phyloP scores from a whole-genome alignment of 1,140 invertebrate genomes.

The Microplitis demolitor region DNA sequence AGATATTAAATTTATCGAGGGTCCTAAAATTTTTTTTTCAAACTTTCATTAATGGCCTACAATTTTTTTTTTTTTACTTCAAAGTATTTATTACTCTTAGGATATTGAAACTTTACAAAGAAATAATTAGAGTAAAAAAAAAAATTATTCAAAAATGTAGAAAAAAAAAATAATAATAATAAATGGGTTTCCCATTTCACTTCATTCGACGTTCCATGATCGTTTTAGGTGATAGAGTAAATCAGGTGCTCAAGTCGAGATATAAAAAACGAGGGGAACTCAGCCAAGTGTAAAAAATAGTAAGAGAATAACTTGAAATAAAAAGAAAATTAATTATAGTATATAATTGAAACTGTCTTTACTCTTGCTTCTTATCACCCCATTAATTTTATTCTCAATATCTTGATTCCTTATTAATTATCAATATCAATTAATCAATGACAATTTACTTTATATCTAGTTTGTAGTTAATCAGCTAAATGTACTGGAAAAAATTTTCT shows the following conservation, averaged over 20 bases:
- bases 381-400: neutral
- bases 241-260: neutral
- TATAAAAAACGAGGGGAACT: neutral
- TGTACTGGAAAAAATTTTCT: neutral
- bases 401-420: neutral
- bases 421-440: neutral
- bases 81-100: neutral
- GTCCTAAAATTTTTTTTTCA: neutral
- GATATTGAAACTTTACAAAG: neutral
- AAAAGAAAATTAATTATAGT: neutral
- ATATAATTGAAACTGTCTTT: neutral
- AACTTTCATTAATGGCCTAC: slow-evolving; percentile 20
- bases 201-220: slow-evolving; percentile 13
- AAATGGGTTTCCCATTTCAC: slow-evolving; percentile 21
- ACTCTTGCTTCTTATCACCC: neutral
- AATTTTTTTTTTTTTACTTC: neutral
- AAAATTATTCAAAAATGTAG: too few species aligned
- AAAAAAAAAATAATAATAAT: neutral
- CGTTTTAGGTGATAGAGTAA: neutral
- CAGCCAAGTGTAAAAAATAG: neutral
- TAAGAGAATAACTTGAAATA: neutral
- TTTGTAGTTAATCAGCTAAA: neutral
- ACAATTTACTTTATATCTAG: neutral
- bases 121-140: too few species aligned
- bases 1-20: slow-evolving; percentile 23